Base-by-base conservation (phyloP, 2,888 invertebrate species). In the Polyommatus iphigenia region DNA sequence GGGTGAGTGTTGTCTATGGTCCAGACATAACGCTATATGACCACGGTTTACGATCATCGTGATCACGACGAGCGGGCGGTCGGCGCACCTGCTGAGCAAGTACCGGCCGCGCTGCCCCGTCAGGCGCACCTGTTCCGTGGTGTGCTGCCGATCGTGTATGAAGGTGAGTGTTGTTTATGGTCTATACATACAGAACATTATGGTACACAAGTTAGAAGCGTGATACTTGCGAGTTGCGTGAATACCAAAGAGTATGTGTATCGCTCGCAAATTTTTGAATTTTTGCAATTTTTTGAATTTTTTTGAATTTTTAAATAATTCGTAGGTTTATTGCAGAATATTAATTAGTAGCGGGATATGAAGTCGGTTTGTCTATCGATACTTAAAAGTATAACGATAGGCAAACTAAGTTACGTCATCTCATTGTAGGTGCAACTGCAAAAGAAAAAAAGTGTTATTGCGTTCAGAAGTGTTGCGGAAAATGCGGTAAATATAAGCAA, bases 41-140 rank as follows among this genome's bases (percentile, higher is more conserved):
- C 36, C 36, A 36, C 8, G 36, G 36, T 36, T 36, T 36, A 32
- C 99, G 77, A 97, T 99, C 81, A 96, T 99, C 77, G 97, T 98
- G 13, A 96, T 98, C 83, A 98, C 98, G 1, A 98, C 98, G 0
- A 95, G 96, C 79, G 97, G 97, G 75, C 94, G 97, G 83, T 98
- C 98, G 0, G 99, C 99, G 57, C 97, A 98, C 90, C 95, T 98
- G 85, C 96, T 99, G 82, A 97, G 99, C 86, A 98, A 99, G 89
- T 99, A 98, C 94, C 95, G 97, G 78, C 99, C 99, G 79, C 96
- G 97, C 81, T 99, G 99, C 87, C 99, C 99, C 78, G 98, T 99
- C 87, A 99, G 93, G 96, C 97, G 79, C 99, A 99, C 89, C 95
- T 99, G 20, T 98, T 96, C 94, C 95, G 99, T 81, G 99, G 98